phyloP scores from a whole-genome alignment of 1,140 invertebrate species.

The Agraylea sexmaculata region DNA sequence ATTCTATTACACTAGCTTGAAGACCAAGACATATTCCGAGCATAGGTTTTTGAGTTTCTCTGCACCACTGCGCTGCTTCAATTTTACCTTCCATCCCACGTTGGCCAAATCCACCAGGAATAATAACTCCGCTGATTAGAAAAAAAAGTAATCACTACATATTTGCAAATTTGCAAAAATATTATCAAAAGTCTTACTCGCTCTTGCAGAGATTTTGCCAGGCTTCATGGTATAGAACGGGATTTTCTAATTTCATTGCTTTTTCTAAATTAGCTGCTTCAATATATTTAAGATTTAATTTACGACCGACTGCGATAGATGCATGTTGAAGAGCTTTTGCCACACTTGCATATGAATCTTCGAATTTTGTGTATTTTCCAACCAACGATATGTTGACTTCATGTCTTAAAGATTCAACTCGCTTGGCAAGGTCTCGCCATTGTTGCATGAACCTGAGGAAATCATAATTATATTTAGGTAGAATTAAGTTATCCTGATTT shows the following conservation, averaged over 20 bases:
- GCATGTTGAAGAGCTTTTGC: slow-evolving; percentile 92
- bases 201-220: slow-evolving; percentile 85
- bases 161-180: slow-evolving; percentile 3
- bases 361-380: slow-evolving; percentile 96
- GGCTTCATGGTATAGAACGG: slow-evolving; percentile 82
- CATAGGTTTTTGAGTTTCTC: slow-evolving; percentile 80
- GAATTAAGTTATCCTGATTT: background rate
- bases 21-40: slow-evolving; percentile 94
- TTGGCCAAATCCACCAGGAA: slow-evolving; percentile 95
- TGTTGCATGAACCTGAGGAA: slow-evolving; percentile 67
- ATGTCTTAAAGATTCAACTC: slow-evolving; percentile 65
- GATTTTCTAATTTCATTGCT: slow-evolving; percentile 55
- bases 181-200: slow-evolving; percentile 49
- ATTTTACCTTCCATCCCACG: slow-evolving; percentile 96
- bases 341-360: slow-evolving; percentile 95
- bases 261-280: slow-evolving; percentile 84
- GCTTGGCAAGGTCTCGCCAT: slow-evolving; percentile 82
- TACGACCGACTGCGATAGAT: slow-evolving; percentile 69
- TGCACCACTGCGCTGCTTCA: slow-evolving; percentile 83
- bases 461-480: slow-evolving; percentile 2
- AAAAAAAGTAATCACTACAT: slow-evolving; percentile 9
- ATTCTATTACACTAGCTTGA: slow-evolving; percentile 96
- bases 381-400: slow-evolving; percentile 89
- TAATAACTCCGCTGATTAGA: slow-evolving; percentile 73
- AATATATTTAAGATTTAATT: slow-evolving; percentile 80